Base-by-base conservation (phyloP, 1,140 invertebrate species). In the Gonatopus flavifemur region DNA sequence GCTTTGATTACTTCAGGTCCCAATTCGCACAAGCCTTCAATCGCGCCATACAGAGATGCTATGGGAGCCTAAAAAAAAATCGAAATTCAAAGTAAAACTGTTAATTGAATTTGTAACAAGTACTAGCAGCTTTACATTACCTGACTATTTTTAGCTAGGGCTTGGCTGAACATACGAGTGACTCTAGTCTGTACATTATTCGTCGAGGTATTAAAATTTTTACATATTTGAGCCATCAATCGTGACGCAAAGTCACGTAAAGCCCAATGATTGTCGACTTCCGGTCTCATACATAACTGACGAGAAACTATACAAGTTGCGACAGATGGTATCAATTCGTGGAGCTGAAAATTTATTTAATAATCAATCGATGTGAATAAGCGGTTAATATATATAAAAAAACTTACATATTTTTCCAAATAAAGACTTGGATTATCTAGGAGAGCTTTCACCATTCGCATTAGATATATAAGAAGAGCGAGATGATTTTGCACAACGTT, bases 401-500 rank as follows among this genome's bases (percentile, higher is more conserved):
- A 52, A 82, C 88, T 86, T 83, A 97, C 94, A 86, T 98, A 98
- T 94, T 97, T 98, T 73, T 99, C 96, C 30, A 99, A 80, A 75
- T 95, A 98, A 2, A 99, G 81, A 6, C 94, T 93, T 41, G 92
- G 91, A 78, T 99, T 99, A 57, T 97, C 94, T 18, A 97, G 82
- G 19, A 98, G 73, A 0, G 95, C 94, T 74, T 97, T 96, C 2
- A 98, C 93, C 94, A 99, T 98, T 62, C 97, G 81, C 96, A 99
- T 99, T 1, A 99, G 76, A 75, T 99, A 99, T 62, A 99, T 99
- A 0, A 99, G 83, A 32, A 99, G 80, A 0, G 97, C 97, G 38
- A 99, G 81, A 80, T 99, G 98, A 70, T 97, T 96, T 76, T 98
- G 96, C 0, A 98, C 96, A 8, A 99, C 94, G 82, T 99, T 99